phyloP scores from a whole-genome alignment of 2,888 invertebrate species.

The Hirtodrosophila histrioides region DNA sequence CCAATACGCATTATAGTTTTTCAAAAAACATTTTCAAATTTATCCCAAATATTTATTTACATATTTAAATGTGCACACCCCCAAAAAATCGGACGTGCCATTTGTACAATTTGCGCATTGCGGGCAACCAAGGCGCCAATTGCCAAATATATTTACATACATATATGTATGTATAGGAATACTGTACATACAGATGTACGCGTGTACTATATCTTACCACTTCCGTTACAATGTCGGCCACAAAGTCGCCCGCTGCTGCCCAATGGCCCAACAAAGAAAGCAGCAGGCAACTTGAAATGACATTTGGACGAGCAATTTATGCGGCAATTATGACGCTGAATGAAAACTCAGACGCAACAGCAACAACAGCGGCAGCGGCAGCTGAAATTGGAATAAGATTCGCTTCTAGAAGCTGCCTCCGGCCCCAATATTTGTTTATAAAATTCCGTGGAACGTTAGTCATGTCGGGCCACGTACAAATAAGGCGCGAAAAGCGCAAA shows the following conservation, averaged over 20 bases:
- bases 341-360: slow-evolving; percentile 28
- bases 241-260: slow-evolving; percentile 23
- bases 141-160: slow-evolving; percentile 18
- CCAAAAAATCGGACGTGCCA: slow-evolving; percentile 38
- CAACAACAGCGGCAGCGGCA: not conserved
- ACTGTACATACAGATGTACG: slow-evolving; percentile 18
- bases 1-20: slow-evolving; percentile 16
- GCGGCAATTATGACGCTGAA: slow-evolving; percentile 60
- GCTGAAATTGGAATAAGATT: slow-evolving; percentile 25
- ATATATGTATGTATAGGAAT: slow-evolving; percentile 20
- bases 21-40: slow-evolving; percentile 19
- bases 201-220: slow-evolving; percentile 34
- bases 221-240: slow-evolving; percentile 59
- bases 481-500: slow-evolving; percentile 71
- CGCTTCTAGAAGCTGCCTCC: slow-evolving; percentile 50
- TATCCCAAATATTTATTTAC: slow-evolving; percentile 17
- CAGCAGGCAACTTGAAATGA: slow-evolving; percentile 46
- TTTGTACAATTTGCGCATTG: slow-evolving; percentile 66
- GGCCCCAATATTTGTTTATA: slow-evolving; percentile 60
- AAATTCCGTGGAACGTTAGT: slow-evolving; percentile 67
- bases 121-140: slow-evolving; percentile 29
- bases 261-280: slow-evolving; percentile 53
- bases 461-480: slow-evolving; percentile 63
- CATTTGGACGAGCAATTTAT: slow-evolving; percentile 69
- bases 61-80: slow-evolving; percentile 31